Percentiles rank a stretch among this genome's conserved stretches.
phyloP scores from a whole-genome alignment of 2,113 vertebrate genomes.

The Oreotrochilus melanogaster region DNA sequence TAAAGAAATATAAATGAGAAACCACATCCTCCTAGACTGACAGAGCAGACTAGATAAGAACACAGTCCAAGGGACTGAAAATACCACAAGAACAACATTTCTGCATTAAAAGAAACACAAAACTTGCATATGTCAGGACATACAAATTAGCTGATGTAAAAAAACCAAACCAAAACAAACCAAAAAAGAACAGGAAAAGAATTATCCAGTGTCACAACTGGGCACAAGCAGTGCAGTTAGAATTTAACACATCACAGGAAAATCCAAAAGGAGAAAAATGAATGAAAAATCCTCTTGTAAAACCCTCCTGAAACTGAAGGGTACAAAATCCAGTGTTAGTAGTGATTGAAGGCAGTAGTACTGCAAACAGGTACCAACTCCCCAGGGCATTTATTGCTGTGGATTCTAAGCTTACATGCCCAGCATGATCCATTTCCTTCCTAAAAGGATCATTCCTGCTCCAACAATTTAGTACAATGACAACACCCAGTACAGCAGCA shows the following conservation, averaged over 20 bases:
- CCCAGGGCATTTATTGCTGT: neutral
- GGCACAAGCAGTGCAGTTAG: neutral
- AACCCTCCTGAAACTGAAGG: neutral
- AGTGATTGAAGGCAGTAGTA: neutral
- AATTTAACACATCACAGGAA: neutral
- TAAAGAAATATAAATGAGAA: slow-evolving; percentile 32
- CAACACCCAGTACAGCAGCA: neutral
- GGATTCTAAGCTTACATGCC: neutral
- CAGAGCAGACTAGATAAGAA: neutral
- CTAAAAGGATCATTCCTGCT: neutral
- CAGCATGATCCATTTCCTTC: neutral
- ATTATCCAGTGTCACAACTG: neutral
- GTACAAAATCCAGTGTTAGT: neutral
- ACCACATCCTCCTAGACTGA: neutral
- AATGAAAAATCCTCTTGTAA: neutral
- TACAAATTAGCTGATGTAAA: slow-evolving; percentile 53
- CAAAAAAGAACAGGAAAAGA: slow-evolving; percentile 36
- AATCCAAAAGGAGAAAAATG: neutral
- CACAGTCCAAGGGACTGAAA: neutral
- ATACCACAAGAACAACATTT: slow-evolving; percentile 45
- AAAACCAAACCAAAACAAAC: neutral
- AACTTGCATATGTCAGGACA: neutral
- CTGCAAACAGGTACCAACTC: neutral
- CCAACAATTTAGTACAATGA: neutral
- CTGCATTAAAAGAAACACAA: neutral